Conservation (phyloP, 1,140 invertebrate genomes). For the Hestina assimilis region DNA sequence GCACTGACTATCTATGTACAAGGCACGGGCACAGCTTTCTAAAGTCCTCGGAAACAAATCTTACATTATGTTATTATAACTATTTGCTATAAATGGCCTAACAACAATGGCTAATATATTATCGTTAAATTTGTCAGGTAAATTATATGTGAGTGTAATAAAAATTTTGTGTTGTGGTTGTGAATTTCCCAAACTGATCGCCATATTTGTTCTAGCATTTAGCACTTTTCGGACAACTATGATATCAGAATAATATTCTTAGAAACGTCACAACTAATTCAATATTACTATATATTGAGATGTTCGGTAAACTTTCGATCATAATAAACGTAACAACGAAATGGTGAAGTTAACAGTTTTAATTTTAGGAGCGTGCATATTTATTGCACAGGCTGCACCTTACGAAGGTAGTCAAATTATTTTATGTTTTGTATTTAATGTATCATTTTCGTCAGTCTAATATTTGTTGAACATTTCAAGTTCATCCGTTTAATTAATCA, state of each 20-base stretch:
- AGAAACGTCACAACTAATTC: conserved; percentile 24
- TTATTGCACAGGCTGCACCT: conserved; percentile 14
- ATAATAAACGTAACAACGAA: conserved; percentile 21
- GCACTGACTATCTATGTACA: too few species aligned
- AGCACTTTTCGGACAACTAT: conserved; percentile 28
- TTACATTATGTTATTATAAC: too few species aligned
- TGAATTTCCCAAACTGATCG: conserved; percentile 1
- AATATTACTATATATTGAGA: conserved; percentile 30
- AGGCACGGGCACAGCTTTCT: too few species aligned
- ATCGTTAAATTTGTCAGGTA: too few species aligned
- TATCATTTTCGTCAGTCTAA: conserved; percentile 17
- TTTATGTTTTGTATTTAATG: neutral
- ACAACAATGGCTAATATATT: too few species aligned
- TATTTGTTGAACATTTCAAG: too few species aligned
- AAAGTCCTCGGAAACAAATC: too few species aligned
- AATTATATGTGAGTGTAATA: too few species aligned
- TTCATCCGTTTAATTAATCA: too few species aligned
- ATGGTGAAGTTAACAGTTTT: conserved; percentile 24
- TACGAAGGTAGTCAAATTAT: conserved; percentile 10
- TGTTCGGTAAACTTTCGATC: conserved; percentile 5
- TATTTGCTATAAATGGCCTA: too few species aligned
- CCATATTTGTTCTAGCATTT: conserved; percentile 24
- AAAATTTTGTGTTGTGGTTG: too few species aligned
- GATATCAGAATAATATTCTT: conserved; percentile 38
- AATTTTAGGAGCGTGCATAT: conserved; percentile 4